phyloP scores from a whole-genome alignment of 2,888 invertebrate species.

The Ochropleura leucogaster region DNA sequence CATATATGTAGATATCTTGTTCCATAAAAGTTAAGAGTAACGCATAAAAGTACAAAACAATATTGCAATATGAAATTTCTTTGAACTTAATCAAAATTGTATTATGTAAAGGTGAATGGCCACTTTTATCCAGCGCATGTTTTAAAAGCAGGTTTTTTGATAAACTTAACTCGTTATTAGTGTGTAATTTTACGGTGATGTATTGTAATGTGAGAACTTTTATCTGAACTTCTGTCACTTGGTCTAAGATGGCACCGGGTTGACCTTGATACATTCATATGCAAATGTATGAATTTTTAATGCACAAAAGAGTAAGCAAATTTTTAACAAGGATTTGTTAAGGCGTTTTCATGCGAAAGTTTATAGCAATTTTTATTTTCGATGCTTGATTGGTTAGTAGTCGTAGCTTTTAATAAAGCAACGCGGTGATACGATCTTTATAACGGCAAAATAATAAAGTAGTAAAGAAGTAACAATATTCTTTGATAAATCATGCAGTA shows the following conservation, averaged over 20 bases:
- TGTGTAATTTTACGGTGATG: background rate
- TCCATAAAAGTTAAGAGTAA: background rate
- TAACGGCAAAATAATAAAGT: background rate
- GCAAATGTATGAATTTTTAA: background rate
- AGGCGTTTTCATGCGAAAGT: background rate
- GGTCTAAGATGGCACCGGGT: slow-evolving; percentile 5
- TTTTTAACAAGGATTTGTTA: background rate
- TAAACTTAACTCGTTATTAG: background rate
- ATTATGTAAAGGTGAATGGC: background rate
- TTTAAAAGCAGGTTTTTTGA: background rate
- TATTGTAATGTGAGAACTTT: background rate
- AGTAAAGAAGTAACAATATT: background rate
- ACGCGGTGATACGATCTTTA: background rate
- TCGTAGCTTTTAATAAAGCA: background rate
- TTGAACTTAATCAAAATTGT: background rate
- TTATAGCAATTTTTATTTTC: background rate
- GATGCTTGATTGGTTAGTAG: background rate
- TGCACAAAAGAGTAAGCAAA: background rate
- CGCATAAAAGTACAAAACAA: background rate
- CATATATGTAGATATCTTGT: background rate
- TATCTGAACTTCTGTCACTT: slow-evolving; percentile 1
- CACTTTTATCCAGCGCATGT: background rate
- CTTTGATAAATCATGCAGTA: background rate
- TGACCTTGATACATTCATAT: slow-evolving; percentile 17
- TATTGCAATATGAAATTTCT: background rate